phyloP scores from a whole-genome alignment of 2,888 invertebrate species.

The Lepidocyrtoides sp. region DNA sequence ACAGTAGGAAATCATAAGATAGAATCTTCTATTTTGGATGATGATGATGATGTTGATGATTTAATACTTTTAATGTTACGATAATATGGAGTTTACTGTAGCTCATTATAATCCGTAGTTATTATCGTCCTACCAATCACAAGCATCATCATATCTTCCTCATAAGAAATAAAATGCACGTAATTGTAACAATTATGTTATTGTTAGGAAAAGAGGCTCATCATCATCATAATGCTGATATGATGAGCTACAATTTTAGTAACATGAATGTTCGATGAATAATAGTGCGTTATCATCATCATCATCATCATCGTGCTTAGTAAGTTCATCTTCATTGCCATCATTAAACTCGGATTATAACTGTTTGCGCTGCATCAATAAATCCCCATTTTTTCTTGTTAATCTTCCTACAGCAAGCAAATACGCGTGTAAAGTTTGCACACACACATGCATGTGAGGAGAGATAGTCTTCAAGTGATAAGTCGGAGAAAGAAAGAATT shows the following conservation, averaged over 20 bases:
- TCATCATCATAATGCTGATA: not conserved
- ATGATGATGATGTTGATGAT: too few relatives aligned
- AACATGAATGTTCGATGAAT: constrained; percentile 3
- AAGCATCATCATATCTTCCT: not conserved
- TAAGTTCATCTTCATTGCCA: constrained; percentile 47
- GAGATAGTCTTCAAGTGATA: not conserved
- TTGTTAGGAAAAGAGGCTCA: constrained; percentile 11
- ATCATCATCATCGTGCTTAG: too few relatives aligned
- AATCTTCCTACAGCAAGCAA: not conserved
- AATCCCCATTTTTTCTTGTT: not conserved
- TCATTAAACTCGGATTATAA: constrained; percentile 46
- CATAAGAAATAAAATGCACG: not conserved
- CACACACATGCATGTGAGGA: not conserved
- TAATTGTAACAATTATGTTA: not conserved
- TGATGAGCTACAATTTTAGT: not conserved
- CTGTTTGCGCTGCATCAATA: constrained; percentile 35
- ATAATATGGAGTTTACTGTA: not conserved
- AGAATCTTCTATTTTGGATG: too few relatives aligned
- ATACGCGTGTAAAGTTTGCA: not conserved
- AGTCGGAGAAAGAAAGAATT: not conserved
- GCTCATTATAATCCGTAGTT: not conserved
- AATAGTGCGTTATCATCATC: not conserved
- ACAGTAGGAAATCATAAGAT: too few relatives aligned
- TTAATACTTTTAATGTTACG: not conserved
- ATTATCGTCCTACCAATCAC: not conserved